phyloP scores from a whole-genome alignment of 2,113 vertebrate genomes.

The Symphodus melops region DNA sequence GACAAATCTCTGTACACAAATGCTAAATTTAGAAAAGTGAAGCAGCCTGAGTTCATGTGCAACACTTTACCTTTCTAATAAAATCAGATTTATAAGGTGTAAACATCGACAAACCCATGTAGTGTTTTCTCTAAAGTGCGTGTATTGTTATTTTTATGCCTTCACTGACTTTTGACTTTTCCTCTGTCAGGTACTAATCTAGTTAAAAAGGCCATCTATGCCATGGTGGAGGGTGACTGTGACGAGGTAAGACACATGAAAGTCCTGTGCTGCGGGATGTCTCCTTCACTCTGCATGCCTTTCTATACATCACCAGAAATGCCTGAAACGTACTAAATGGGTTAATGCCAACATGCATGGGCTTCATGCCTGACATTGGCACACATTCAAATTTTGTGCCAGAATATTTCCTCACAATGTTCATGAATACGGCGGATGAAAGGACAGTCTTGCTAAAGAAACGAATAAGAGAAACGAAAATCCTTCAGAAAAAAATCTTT shows the following conservation, averaged over 20 bases:
- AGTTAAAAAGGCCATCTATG: constrained; percentile 99
- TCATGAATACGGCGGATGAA: neutral
- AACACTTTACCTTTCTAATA: neutral
- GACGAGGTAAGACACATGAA: constrained; percentile 90
- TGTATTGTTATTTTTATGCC: neutral
- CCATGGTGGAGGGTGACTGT: constrained; percentile 99
- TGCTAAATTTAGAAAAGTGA: constrained; percentile 23
- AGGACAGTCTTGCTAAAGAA: neutral
- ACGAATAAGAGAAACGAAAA: neutral
- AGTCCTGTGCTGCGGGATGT: neutral
- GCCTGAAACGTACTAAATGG: neutral
- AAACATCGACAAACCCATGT: neutral
- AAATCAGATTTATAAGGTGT: neutral
- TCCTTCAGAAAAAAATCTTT: neutral
- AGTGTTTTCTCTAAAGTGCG: neutral
- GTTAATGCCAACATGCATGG: neutral
- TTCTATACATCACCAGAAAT: neutral
- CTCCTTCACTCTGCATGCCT: neutral
- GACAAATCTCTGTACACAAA: constrained; percentile 42
- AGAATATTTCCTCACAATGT: neutral
- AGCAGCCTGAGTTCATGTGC: neutral
- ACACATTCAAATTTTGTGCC: neutral
- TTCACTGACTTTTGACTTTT: neutral
- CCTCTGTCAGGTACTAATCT: constrained; percentile 96
- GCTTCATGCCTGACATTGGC: neutral